These are phyloP conservation scores for Acrobasis repandana DNA, from an alignment of 2,888 invertebrate genomes.

Conservation along the genomic window DNA sequence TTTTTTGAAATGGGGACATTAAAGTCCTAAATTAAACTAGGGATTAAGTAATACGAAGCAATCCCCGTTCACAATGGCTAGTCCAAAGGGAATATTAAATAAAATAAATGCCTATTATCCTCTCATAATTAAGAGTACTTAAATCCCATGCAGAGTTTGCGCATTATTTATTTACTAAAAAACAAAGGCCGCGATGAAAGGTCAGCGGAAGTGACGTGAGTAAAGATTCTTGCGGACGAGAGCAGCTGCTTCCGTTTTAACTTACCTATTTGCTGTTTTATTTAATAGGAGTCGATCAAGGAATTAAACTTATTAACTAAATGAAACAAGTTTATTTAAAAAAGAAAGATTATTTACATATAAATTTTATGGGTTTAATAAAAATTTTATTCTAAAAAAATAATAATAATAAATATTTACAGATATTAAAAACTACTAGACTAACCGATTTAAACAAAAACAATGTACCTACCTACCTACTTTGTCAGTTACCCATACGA, in stretches of 20 bases:
- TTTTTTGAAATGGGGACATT: too few relatives aligned
- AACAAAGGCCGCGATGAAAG: conserved; percentile 16
- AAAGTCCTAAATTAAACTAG: not conserved
- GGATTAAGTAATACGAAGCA: not conserved
- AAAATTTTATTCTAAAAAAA: too few relatives aligned
- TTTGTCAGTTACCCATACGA: not conserved
- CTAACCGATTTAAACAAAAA: not conserved
- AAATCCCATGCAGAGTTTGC: conserved; percentile 12
- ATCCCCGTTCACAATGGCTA: not conserved
- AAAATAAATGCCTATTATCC: conserved; percentile 16
- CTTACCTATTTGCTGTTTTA: too few relatives aligned
- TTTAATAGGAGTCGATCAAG: too few relatives aligned
- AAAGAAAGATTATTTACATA: too few relatives aligned
- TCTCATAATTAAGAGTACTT: conserved; percentile 16
- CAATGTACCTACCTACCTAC: not conserved
- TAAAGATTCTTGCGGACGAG: not conserved
- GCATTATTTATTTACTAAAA: conserved; percentile 19
- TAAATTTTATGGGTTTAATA: too few relatives aligned
- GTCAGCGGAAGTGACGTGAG: conserved; percentile 18
- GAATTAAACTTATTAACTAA: too few relatives aligned
- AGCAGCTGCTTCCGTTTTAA: conserved; percentile 1
- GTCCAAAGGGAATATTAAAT: conserved; percentile 11
- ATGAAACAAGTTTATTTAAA: too few relatives aligned
- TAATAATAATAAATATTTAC: too few relatives aligned
- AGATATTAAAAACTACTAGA: too few relatives aligned